phyloP scores from a whole-genome alignment of 1,140 invertebrate genomes.

The Drosophila navojoa region DNA sequence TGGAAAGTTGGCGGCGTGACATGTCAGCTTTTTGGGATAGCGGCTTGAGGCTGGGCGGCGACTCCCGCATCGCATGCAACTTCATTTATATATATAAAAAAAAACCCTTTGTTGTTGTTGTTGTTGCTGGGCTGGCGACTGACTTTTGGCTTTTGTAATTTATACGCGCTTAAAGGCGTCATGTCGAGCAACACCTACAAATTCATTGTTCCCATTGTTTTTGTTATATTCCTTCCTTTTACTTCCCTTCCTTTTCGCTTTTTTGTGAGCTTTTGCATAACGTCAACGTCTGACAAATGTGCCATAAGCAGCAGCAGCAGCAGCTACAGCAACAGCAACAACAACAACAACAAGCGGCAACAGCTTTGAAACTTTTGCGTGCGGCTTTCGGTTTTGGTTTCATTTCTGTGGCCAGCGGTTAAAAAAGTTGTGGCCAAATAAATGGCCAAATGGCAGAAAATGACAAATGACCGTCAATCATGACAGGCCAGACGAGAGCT shows the following conservation, averaged over 20 bases:
- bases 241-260: background rate
- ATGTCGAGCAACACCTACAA: conserved; percentile 80
- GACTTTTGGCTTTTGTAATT: conserved; percentile 79
- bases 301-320: conserved; percentile 68
- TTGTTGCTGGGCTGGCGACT: conserved; percentile 38
- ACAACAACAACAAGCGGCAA: conserved; percentile 25
- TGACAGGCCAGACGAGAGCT: conserved; percentile 71
- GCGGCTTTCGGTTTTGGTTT: conserved; percentile 61
- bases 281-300: conserved; percentile 79
- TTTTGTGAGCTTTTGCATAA: conserved; percentile 67
- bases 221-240: conserved; percentile 11
- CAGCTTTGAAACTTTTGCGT: conserved; percentile 65
- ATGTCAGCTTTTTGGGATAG: conserved; percentile 59
- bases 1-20: conserved; percentile 62
- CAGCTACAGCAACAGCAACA: conserved; percentile 46
- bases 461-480: conserved; percentile 84
- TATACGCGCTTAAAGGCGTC: conserved; percentile 79
- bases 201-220: conserved; percentile 50
- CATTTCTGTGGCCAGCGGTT: conserved; percentile 62
- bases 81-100: conserved; percentile 82
- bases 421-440: conserved; percentile 80
- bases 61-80: conserved; percentile 55
- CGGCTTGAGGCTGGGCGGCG: conserved; percentile 32
- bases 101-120: conserved; percentile 57
- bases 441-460: conserved; percentile 78